A percentile compares a stretch with the other conserved stretches of the same genome.
These are phyloP conservation scores for Xiphophorus hellerii DNA, from an alignment of 2,113 vertebrate genomes.

Conservation along the genomic window DNA sequence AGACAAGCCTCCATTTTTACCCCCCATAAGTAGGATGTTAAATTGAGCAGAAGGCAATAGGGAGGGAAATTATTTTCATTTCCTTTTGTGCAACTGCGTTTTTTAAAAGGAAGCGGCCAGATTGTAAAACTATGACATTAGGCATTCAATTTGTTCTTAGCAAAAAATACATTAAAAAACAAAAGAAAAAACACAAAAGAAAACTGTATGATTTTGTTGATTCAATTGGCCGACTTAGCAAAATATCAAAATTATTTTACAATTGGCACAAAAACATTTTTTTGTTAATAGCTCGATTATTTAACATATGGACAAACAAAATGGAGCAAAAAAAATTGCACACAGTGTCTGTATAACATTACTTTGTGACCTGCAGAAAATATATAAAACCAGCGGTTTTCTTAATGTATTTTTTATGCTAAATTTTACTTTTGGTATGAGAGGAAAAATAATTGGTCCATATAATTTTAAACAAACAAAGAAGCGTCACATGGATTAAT, in stretches of 20 bases:
- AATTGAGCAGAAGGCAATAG: constrained; percentile 99
- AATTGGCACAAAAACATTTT: not conserved
- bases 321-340: too few species aligned
- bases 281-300: not conserved
- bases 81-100: constrained; percentile 77
- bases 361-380: not conserved
- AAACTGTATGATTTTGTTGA: not conserved
- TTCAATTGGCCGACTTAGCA: not conserved
- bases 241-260: not conserved
- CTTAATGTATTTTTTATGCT: too few species aligned
- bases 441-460: not conserved
- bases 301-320: not conserved
- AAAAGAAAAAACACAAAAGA: not conserved
- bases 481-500: not conserved
- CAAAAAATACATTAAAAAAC: constrained; percentile 30
- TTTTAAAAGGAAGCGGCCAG: constrained; percentile 55
- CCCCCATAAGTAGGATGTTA: constrained; percentile 91
- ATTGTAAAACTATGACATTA: constrained; percentile 63
- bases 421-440: not conserved
- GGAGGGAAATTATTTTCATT: constrained; percentile 98
- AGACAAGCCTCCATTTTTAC: constrained; percentile 81
- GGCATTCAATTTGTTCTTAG: constrained; percentile 49
- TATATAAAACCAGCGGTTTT: not conserved
- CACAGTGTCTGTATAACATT: not conserved
- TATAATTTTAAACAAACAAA: not conserved